Percentiles rank a stretch among this genome's conserved stretches.
These are phyloP conservation scores for Cataglyphis cursor DNA, from an alignment of 2,888 invertebrate species.

Conservation along the genomic window DNA sequence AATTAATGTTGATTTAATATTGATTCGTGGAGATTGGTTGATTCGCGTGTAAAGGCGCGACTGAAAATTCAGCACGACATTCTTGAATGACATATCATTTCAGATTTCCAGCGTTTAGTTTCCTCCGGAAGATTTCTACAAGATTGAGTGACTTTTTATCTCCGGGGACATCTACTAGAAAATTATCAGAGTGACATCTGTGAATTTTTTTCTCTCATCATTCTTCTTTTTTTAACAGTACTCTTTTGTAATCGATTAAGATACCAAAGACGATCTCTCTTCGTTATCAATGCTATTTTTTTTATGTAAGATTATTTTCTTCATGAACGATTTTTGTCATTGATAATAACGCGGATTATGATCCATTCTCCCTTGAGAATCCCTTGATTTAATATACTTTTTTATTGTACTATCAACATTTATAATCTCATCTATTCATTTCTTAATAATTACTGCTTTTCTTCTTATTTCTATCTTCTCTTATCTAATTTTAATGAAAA, in stretches of 20 bases:
- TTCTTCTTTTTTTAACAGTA: background rate
- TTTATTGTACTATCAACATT: constrained; percentile 13
- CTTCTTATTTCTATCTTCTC: background rate
- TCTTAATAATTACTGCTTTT: background rate
- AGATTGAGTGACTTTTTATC: constrained; percentile 40
- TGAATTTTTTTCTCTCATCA: background rate
- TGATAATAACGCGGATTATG: background rate
- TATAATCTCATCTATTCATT: constrained; percentile 2
- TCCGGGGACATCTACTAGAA: constrained; percentile 6
- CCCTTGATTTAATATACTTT: background rate
- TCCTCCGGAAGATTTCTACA: constrained; percentile 17
- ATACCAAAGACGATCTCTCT: constrained; percentile 11
- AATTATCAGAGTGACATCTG: constrained; percentile 56
- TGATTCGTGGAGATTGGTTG: background rate
- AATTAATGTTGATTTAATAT: constrained; percentile 39
- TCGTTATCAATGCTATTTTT: background rate
- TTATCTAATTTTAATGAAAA: background rate
- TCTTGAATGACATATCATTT: background rate
- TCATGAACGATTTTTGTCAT: background rate
- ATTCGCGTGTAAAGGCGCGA: background rate
- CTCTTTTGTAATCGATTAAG: constrained; percentile 23
- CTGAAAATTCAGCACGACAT: background rate
- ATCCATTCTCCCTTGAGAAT: constrained; percentile 1
- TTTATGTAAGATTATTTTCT: constrained; percentile 18
- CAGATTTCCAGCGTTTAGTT: background rate